These are phyloP conservation scores for Diabrotica undecimpunctata DNA, from an alignment of 1,140 invertebrate species.

Conservation along the genomic window DNA sequence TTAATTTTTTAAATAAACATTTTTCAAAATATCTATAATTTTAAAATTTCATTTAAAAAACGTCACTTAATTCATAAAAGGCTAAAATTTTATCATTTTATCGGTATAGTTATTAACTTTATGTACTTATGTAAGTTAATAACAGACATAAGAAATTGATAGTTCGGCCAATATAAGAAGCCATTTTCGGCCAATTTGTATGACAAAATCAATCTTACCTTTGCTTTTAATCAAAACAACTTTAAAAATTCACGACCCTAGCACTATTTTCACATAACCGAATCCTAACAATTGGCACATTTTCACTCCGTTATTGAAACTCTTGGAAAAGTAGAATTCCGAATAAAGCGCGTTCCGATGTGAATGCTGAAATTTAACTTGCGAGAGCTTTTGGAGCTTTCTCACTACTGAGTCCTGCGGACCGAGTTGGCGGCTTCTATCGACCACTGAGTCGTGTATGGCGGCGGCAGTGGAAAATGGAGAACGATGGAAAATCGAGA, in stretches of 20 bases:
- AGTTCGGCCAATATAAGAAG: not conserved
- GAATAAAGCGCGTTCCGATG: not conserved
- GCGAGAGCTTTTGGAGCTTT: constrained; percentile 1
- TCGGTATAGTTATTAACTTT: no score
- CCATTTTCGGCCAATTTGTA: not conserved
- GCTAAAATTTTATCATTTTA: no score
- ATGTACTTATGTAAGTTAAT: no score
- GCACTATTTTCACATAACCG: not conserved
- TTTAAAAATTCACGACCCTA: not conserved
- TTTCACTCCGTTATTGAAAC: not conserved
- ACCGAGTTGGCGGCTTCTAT: not conserved
- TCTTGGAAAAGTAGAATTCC: not conserved
- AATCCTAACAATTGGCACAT: not conserved
- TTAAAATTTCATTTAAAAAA: no score
- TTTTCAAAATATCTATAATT: no score
- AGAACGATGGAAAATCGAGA: not conserved
- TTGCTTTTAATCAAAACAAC: not conserved
- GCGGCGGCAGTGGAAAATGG: not conserved
- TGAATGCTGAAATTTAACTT: not conserved
- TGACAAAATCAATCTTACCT: not conserved
- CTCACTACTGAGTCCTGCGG: not conserved
- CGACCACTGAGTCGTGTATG: not conserved
- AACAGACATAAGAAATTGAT: no score
- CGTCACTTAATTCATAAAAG: no score
- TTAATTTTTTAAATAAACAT: no score